Evolutionary conservation across 2,113 vertebrate species (phyloP), one percentile per base, ranked within the genome.

Genomic region (Oryzias melastigma): DNA sequence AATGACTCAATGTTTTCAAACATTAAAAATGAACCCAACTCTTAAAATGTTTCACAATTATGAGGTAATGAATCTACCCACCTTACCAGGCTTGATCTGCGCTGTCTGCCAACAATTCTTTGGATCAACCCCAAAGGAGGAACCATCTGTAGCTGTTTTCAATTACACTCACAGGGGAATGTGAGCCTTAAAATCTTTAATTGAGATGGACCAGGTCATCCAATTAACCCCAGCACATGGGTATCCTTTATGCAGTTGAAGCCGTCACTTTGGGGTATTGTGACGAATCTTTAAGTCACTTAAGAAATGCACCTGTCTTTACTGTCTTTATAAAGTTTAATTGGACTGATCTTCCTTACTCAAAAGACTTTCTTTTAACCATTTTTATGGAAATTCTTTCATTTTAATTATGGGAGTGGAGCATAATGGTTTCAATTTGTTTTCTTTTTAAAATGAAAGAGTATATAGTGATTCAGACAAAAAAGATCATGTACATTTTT

Each of bases 141-240:
- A 80, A 63, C 77, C 73, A 81, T 83, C 81, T 89, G 87, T 83
- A 84, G 86, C 77, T 69, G 60, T 89, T 91, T 91, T 90, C 78
- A 87, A 85, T 91, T 90, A 72, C 83, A 54, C 66, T 64, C 81
- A 81, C 66, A 78, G 52, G 73, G 84, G 86, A 78, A 77, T 62
- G 64, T 75, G 77, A 57, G 82, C 86, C 71, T 90, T 85, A 87
- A 91, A 91, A 90, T 87, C 82, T 86, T 88, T 91, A 89, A 88
- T 91, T 91, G 87, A 87, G 85, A 91, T 88, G 72, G 90, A 91
- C 80, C 82, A 83, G 90, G 91, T 93, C 91, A 90, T 86, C 86
- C 85, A 92, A 91, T 90, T 92, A 92, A 92, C 88, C 89, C 69
- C 10, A 85, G 84, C 83, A 85, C 81, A 81, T 80, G 87, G 83